Percentiles rank a stretch among this genome's conserved stretches.
Conservation (phyloP, 2,888 invertebrate species). For the Hedychridium roseum region DNA sequence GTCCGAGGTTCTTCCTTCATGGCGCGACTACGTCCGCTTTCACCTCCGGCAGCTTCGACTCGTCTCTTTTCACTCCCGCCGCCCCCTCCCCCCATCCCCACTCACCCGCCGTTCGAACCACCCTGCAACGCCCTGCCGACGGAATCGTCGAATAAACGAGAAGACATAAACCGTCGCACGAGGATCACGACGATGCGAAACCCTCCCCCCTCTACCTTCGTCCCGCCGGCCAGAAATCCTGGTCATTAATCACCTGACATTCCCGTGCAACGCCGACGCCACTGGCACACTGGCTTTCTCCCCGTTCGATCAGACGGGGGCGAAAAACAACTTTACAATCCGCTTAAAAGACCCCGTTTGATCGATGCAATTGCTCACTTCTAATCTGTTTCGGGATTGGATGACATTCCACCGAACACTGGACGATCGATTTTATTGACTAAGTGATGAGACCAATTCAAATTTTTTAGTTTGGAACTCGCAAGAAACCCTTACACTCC, state of each 20-base stretch:
- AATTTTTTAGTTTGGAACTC: too few species aligned
- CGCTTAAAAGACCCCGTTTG: conserved; percentile 48
- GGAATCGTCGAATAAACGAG: conserved; percentile 35
- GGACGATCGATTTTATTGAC: too few species aligned
- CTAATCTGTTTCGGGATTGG: too few species aligned
- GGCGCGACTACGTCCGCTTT: conserved; percentile 1
- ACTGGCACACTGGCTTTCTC: conserved; percentile 41
- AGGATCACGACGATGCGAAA: conserved; percentile 45
- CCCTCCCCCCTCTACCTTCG: conserved; percentile 48
- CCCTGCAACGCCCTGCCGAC: conserved; percentile 15
- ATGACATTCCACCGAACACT: too few species aligned
- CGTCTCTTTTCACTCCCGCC: conserved; percentile 26
- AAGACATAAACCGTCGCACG: conserved; percentile 32
- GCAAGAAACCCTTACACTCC: too few species aligned
- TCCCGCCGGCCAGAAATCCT: too few species aligned
- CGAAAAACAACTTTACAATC: conserved; percentile 52
- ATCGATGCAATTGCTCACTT: too few species aligned
- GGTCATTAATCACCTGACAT: conserved; percentile 57
- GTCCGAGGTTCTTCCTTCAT: background rate
- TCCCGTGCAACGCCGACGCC: conserved; percentile 35
- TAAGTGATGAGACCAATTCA: too few species aligned
- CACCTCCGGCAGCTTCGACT: conserved; percentile 6
- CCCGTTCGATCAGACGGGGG: conserved; percentile 30
- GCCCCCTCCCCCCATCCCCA: conserved; percentile 2
- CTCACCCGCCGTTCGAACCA: too few species aligned